Evolutionary conservation across 1,140 invertebrate genomes (phyloP).

Genomic region (Meteorus sp.): DNA sequence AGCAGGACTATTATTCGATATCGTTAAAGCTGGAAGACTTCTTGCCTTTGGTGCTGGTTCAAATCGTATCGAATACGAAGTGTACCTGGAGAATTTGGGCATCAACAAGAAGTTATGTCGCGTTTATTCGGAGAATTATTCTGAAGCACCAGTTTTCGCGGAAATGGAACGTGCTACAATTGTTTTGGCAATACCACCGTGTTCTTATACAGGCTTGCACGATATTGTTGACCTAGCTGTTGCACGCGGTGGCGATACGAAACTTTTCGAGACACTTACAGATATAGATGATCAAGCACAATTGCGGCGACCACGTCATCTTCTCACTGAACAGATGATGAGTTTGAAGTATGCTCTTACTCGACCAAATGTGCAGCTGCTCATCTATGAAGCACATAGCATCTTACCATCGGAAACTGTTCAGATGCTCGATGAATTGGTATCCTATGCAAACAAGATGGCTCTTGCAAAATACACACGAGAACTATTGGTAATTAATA

Average conservation of each 20-base stretch:
- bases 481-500: slow-evolving; percentile 38
- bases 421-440: slow-evolving; percentile 48
- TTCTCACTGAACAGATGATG: slow-evolving; percentile 44
- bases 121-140: slow-evolving; percentile 50
- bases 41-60: slow-evolving; percentile 63
- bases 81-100: slow-evolving; percentile 38
- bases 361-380: slow-evolving; percentile 53
- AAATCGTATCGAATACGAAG: slow-evolving; percentile 49
- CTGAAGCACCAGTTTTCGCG: slow-evolving; percentile 29
- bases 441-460: slow-evolving; percentile 52
- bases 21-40: slow-evolving; percentile 64
- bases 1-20: slow-evolving; percentile 66
- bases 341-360: slow-evolving; percentile 47
- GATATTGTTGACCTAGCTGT: slow-evolving; percentile 72
- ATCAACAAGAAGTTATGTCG: slow-evolving; percentile 50
- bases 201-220: slow-evolving; percentile 73
- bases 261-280: slow-evolving; percentile 44
- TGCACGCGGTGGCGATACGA: slow-evolving; percentile 45
- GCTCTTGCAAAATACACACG: slow-evolving; percentile 50
- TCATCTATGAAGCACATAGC: slow-evolving; percentile 58
- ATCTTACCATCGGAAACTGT: slow-evolving; percentile 52
- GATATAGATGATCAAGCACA: slow-evolving; percentile 27
- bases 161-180: slow-evolving; percentile 71
- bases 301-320: slow-evolving; percentile 31
- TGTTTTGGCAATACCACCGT: slow-evolving; percentile 72